Percentiles rank a stretch among this genome's conserved stretches.
These are phyloP conservation scores for Goniozus legneri DNA, from an alignment of 1,140 invertebrate species.

Conservation along the genomic window DNA sequence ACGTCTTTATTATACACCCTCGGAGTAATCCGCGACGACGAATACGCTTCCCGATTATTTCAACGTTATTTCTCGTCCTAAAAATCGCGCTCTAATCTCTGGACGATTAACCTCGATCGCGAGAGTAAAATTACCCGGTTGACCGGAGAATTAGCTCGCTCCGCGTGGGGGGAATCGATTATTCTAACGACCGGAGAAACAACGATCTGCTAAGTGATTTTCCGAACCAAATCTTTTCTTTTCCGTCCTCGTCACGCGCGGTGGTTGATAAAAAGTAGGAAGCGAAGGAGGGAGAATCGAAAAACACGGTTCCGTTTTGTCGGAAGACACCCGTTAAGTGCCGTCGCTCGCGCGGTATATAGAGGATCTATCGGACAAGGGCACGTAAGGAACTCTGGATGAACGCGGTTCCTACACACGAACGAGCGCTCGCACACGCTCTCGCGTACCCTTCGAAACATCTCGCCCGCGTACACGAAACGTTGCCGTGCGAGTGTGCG, in stretches of 20 bases:
- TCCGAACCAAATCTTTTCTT: too few species aligned
- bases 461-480: too few species aligned
- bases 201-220: too few species aligned
- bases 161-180: slow-evolving; percentile 17
- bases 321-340: slow-evolving; percentile 50
- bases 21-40: slow-evolving; percentile 13
- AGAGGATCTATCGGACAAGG: slow-evolving; percentile 41
- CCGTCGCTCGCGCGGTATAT: slow-evolving; percentile 22
- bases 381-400: slow-evolving; percentile 38
- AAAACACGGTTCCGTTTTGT: too few species aligned
- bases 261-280: too few species aligned
- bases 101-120: not conserved
- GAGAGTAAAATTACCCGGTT: not conserved
- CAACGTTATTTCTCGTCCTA: too few species aligned
- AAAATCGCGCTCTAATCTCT: too few species aligned
- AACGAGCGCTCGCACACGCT: not conserved
- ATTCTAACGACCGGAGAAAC: not conserved
- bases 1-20: slow-evolving; percentile 5
- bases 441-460: too few species aligned
- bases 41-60: slow-evolving; percentile 11
- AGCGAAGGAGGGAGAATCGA: too few species aligned
- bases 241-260: slow-evolving; percentile 9
- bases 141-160: slow-evolving; percentile 9
- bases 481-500: too few species aligned
- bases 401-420: slow-evolving; percentile 12